Conservation (phyloP, 2,888 invertebrate species). For the Lepidonotus clava region DNA sequence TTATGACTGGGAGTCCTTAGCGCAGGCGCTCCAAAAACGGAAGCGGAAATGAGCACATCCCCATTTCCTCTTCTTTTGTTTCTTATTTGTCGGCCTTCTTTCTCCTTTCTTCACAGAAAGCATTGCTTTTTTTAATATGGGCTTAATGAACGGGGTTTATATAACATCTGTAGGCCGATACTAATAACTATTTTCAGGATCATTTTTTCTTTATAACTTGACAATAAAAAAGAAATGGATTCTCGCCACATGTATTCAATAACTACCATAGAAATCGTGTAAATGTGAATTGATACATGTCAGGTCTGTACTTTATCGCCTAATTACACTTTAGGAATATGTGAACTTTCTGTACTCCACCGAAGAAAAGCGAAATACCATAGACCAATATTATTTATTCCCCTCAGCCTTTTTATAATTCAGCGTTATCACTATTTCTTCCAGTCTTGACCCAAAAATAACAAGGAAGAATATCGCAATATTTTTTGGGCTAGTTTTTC, state of each 20-base stretch:
- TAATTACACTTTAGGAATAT: no score
- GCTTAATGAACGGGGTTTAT: no score
- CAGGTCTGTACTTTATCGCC: not conserved
- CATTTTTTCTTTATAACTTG: not conserved
- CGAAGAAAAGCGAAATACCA: not conserved
- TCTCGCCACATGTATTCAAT: not conserved
- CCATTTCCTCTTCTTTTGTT: not conserved
- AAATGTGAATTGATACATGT: not conserved
- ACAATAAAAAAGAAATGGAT: no score
- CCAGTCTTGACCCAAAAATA: not conserved
- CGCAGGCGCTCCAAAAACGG: constrained; percentile 12
- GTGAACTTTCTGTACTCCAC: not conserved
- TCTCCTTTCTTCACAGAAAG: not conserved
- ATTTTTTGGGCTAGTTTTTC: no score
- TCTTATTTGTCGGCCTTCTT: not conserved
- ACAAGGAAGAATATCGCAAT: no score
- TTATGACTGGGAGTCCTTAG: not conserved
- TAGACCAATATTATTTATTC: not conserved
- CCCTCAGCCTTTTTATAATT: not conserved
- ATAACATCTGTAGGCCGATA: no score
- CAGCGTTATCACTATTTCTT: not conserved
- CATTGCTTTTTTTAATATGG: not conserved
- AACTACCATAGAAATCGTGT: not conserved
- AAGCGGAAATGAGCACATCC: not conserved
- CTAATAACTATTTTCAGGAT: not conserved